Evolutionary conservation across 2,797 vertebrate species (phyloP).

Genomic region (Sebastes diaconus): DNA sequence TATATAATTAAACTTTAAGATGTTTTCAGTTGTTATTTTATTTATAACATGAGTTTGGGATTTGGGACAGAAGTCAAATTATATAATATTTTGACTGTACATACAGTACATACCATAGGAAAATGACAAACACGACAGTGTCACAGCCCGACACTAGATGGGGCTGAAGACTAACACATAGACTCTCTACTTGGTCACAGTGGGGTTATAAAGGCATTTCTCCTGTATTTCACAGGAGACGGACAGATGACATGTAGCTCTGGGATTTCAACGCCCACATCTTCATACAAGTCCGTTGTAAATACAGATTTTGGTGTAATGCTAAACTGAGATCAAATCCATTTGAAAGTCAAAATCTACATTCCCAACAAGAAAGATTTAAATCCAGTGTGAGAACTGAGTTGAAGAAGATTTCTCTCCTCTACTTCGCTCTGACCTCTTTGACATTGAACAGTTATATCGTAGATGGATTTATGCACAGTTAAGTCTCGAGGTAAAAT

Average conservation of each 20-base stretch:
- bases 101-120: no score
- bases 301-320: slow-evolving; percentile 3
- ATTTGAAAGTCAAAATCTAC: background rate
- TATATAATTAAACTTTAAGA: background rate
- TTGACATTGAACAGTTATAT: slow-evolving; percentile 59
- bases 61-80: background rate
- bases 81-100: background rate
- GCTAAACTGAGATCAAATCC: background rate
- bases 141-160: slow-evolving; percentile 68
- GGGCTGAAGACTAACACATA: slow-evolving; percentile 61
- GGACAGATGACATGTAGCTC: background rate
- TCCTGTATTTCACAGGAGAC: background rate
- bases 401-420: slow-evolving; percentile 50
- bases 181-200: background rate
- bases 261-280: slow-evolving; percentile 3
- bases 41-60: background rate
- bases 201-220: background rate
- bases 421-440: slow-evolving; percentile 47
- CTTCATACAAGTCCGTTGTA: background rate
- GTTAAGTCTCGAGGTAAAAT: background rate
- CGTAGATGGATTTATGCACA: slow-evolving; percentile 31
- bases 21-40: background rate
- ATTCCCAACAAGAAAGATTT: slow-evolving; percentile 9
- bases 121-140: background rate
- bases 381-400: slow-evolving; percentile 70